Percentiles rank a stretch among this genome's conserved stretches.
phyloP scores from a whole-genome alignment of 2,888 invertebrate genomes.

The Pristionchus arcanus region DNA sequence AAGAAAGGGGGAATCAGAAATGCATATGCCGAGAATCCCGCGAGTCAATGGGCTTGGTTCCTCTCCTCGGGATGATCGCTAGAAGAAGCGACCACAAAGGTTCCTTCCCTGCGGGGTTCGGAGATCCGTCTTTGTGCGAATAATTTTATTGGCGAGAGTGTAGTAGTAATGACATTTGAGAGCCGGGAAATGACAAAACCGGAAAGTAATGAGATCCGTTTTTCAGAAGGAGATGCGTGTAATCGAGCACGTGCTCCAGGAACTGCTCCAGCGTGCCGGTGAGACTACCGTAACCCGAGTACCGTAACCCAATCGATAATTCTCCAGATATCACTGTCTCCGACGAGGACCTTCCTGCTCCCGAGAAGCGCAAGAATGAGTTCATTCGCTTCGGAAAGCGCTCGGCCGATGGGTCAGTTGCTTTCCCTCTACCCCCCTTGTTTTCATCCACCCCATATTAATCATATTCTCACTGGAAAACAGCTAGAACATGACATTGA shows the following conservation, averaged over 20 bases:
- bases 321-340: conserved; percentile 53
- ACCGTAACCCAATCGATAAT: not conserved
- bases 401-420: conserved; percentile 43
- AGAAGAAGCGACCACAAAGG: not conserved
- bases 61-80: not conserved
- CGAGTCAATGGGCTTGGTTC: conserved; percentile 8
- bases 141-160: not conserved
- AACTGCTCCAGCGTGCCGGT: conserved; percentile 66
- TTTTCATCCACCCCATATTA: conserved; percentile 19
- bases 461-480: not conserved
- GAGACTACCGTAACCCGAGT: conserved; percentile 25
- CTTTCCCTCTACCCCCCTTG: not conserved
- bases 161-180: not conserved
- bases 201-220: not conserved
- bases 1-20: conserved; percentile 1
- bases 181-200: not conserved
- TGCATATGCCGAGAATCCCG: not conserved
- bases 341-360: conserved; percentile 27
- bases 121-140: not conserved
- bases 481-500: not conserved
- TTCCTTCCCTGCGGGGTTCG: not conserved
- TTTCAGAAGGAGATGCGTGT: conserved; percentile 64
- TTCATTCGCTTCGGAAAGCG: conserved; percentile 58
- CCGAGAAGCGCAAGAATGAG: conserved; percentile 56
- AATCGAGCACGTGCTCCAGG: conserved; percentile 68